phyloP scores from a whole-genome alignment of 1,140 invertebrate species.

The Proales similis region DNA sequence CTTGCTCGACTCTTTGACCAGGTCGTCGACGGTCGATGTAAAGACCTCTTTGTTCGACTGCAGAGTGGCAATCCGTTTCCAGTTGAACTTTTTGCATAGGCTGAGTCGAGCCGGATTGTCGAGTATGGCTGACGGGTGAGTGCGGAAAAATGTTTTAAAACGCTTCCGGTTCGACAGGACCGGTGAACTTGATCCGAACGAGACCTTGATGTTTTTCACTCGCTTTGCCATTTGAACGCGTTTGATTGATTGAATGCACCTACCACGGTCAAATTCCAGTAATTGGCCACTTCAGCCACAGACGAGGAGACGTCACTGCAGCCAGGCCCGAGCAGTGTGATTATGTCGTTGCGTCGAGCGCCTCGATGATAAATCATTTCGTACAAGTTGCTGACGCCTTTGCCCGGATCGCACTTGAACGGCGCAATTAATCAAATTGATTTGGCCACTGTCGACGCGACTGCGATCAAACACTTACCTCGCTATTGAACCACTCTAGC shows the following conservation, averaged over 20 bases:
- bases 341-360: slow-evolving; percentile 58
- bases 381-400: slow-evolving; percentile 95
- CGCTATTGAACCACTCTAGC: slow-evolving; percentile 90
- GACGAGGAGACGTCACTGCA: slow-evolving; percentile 99
- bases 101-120: slow-evolving; percentile 96
- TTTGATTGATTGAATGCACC: too few species aligned
- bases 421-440: slow-evolving; percentile 28
- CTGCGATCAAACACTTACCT: slow-evolving; percentile 61
- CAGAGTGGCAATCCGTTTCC: slow-evolving; percentile 90
- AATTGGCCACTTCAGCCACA: slow-evolving; percentile 95
- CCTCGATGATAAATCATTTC: slow-evolving; percentile 84
- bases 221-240: background rate
- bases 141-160: slow-evolving; percentile 95
- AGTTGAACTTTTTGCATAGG: slow-evolving; percentile 89
- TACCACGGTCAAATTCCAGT: slow-evolving; percentile 99
- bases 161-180: slow-evolving; percentile 91
- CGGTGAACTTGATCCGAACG: slow-evolving; percentile 94
- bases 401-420: slow-evolving; percentile 88
- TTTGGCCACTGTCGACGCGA: slow-evolving; percentile 7
- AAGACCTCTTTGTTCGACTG: slow-evolving; percentile 93
- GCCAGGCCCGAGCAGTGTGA: slow-evolving; percentile 81
- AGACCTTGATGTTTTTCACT: slow-evolving; percentile 62
- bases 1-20: slow-evolving; percentile 86
- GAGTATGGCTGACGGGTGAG: slow-evolving; percentile 96
- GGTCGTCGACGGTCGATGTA: slow-evolving; percentile 83